Base-by-base conservation (phyloP, 2,113 vertebrate genomes). In the Petroica traversi region DNA sequence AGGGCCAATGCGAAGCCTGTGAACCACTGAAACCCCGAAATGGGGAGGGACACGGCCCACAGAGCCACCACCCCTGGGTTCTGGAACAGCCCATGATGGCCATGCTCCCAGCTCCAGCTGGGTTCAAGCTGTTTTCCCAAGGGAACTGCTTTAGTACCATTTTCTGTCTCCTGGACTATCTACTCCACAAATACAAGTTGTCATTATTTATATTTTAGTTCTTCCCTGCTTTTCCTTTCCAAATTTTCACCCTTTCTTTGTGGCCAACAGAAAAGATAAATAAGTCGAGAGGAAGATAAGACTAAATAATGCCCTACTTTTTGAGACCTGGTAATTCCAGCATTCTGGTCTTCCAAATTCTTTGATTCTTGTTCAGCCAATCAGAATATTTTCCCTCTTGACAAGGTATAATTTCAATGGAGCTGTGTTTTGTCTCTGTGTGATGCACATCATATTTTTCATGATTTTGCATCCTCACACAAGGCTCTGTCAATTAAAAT, bases 401-500 rank as follows among this genome's bases (percentile, higher is more conserved):
- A 94, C 92, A 95, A 94, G 92, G 82, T 95, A 84, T 96, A 93
- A 94, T 96, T 97, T 96, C 82, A 92, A 36, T 45, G 88, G 68
- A 90, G 72, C 51, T 64, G 45, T 80, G 88, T 92, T 92, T 94
- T 96, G 78, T 95, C 79, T 96, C 72, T 72, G 63, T 85, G 74
- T 72, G 79, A 88, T 94, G 88, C 68, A 74, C 73, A 95, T 96
- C 85, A 77, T 92, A 90, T 95, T 96, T 96, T 95, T 93, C 89
- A 88, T 88, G 92, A 88, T 88, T 96, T 95, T 94, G 82, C 85
- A 90, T 96, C 94, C 85, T 93, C 85, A 83, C 40, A 77, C 67
- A 95, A 86, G 82, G 81, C 48, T 88, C 94, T 77, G 92, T 93
- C 93, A 96, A 94, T 97, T 95, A 96, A 97, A 95, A 95, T 92